Conservation (phyloP, 1,140 invertebrate species). For the Drosophila aff. region DNA sequence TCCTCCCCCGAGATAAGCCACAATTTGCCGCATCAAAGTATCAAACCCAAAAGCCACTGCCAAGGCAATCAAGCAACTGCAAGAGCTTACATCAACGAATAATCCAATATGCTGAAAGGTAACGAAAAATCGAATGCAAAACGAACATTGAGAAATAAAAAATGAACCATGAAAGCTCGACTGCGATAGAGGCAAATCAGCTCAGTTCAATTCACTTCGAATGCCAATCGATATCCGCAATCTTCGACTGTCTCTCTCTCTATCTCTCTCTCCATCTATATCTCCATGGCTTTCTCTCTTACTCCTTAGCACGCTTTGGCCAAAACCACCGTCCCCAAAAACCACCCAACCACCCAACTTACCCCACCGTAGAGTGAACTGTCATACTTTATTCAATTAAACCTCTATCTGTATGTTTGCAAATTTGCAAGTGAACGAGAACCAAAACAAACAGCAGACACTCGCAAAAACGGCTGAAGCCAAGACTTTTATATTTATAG, state of each 20-base stretch:
- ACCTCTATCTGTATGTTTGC: constrained; percentile 53
- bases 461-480: constrained; percentile 22
- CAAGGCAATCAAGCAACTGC: constrained; percentile 23
- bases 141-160: constrained; percentile 11
- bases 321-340: constrained; percentile 6
- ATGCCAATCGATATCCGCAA: constrained; percentile 52
- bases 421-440: constrained; percentile 63
- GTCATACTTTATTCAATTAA: constrained; percentile 66
- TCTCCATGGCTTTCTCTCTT: constrained; percentile 11
- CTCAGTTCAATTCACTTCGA: constrained; percentile 40
- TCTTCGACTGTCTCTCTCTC: constrained; percentile 31
- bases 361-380: constrained; percentile 38
- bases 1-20: background rate
- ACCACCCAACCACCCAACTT: constrained; percentile 34
- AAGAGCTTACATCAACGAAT: constrained; percentile 19
- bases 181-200: constrained; percentile 25
- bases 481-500: constrained; percentile 32
- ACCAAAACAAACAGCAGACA: constrained; percentile 42
- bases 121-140: constrained; percentile 25
- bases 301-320: constrained; percentile 59
- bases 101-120: constrained; percentile 29
- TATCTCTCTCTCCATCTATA: constrained; percentile 12
- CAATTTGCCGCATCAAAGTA: constrained; percentile 12
- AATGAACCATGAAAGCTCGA: constrained; percentile 15
- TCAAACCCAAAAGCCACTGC: constrained; percentile 21